A percentile compares a stretch with the other conserved stretches of the same genome.
Evolutionary conservation across 2,888 invertebrate genomes (phyloP).

Genomic region (Idaea dimidiata): DNA sequence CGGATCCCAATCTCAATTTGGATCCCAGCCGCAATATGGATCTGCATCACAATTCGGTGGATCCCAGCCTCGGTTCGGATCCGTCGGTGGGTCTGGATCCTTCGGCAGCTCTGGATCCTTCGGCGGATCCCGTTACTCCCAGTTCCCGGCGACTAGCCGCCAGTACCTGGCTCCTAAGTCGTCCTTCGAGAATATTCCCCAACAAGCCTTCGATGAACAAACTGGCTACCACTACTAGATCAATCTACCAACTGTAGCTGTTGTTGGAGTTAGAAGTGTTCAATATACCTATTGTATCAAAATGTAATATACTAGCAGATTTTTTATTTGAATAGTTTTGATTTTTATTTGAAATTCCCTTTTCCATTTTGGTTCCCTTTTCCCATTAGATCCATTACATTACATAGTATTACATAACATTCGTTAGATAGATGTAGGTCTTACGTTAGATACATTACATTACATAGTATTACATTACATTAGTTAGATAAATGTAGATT

Average conservation of each 20-base stretch:
- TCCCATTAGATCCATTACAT: too few relatives aligned
- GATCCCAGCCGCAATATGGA: constrained; percentile 8
- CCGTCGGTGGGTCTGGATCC: too few relatives aligned
- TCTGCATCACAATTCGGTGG: constrained; percentile 3
- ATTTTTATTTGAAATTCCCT: constrained; percentile 4
- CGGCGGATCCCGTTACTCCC: constrained; percentile 25
- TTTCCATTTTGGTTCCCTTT: too few relatives aligned
- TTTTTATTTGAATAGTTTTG: constrained; percentile 15
- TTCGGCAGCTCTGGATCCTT: constrained; percentile 9
- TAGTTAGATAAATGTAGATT: too few relatives aligned
- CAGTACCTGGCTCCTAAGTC: constrained; percentile 63
- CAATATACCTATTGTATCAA: constrained; percentile 25
- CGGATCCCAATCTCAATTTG: constrained; percentile 7
- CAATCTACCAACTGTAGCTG: constrained; percentile 10
- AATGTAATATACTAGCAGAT: constrained; percentile 31
- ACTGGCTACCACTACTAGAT: constrained; percentile 66
- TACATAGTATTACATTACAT: too few relatives aligned
- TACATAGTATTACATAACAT: too few relatives aligned
- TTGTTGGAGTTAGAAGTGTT: constrained; percentile 31
- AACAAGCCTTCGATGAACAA: constrained; percentile 66
- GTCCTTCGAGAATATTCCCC: constrained; percentile 51
- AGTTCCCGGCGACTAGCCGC: constrained; percentile 49
- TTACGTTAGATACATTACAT: too few relatives aligned
- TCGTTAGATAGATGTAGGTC: too few relatives aligned
- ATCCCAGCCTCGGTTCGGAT: constrained; percentile 4